Base-by-base conservation (phyloP, 1,140 invertebrate genomes). In the Caerostris darwini region DNA sequence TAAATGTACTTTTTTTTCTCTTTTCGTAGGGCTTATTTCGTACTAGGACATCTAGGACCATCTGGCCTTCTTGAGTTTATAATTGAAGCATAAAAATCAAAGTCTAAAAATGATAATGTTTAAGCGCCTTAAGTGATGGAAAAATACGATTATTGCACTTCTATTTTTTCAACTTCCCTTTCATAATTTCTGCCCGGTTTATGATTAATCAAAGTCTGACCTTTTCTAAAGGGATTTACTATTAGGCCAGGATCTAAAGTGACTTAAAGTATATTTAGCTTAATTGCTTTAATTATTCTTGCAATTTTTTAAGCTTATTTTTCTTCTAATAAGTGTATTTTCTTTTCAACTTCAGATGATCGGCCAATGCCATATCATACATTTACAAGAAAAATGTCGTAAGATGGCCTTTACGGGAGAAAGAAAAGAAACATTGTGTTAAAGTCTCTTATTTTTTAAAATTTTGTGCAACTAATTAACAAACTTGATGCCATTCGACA, bases 91-190 rank as follows among this genome's bases (percentile, higher is more conserved):
- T 34, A 19, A 77, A 77, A 77, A 77, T 77, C 50, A 53, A 19
- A 34, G 19, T 34, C 50, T 34, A 77, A 77, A 77, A 77, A 77
- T 77, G 19, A 77, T 77, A 77, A 19, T 50, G 17, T 34, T 77
- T 77, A n/a, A 77, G 19, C n/a, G 71, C n/a, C n/a, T 3, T 77
- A 77, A 77, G 71, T 77, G 71, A 77, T 77, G 19, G 17, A 7
- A 77, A 77, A 77, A 77, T 77, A 77, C 71, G n/a, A 19, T 77
- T 77, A 77, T 19, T 34, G n/a, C 71, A 77, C n/a, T 6, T 50
- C 2, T 77, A 6, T 77, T 77, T 64, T 34, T 34, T 34, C 34
- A 14, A 17, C 34, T 34, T 34, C 34, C 34, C 34, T 34, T 34
- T 34, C 61, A 64, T 64, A 64, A 64, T 64, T 64, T 17, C 61